These are phyloP conservation scores for Syrista parreyssii DNA, from an alignment of 2,888 invertebrate species.

Conservation along the genomic window DNA sequence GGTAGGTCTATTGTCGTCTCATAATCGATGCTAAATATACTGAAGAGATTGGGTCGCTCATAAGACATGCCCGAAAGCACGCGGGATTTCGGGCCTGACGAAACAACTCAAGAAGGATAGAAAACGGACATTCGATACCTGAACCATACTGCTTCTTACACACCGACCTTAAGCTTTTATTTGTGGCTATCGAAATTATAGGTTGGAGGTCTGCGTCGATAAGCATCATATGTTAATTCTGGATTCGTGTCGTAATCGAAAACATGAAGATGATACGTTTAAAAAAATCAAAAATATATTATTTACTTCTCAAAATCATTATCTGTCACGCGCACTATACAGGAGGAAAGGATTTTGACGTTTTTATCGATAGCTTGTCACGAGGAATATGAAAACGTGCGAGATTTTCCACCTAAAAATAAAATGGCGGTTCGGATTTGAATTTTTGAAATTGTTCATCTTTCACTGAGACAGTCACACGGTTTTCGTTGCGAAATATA, in stretches of 20 bases:
- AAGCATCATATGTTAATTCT: neutral
- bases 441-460: too few relatives aligned
- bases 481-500: too few relatives aligned
- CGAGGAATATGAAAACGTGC: too few relatives aligned
- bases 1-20: slow-evolving; percentile 58
- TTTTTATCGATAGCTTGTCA: too few relatives aligned
- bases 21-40: slow-evolving; percentile 59
- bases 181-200: slow-evolving; percentile 50
- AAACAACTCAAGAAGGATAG: slow-evolving; percentile 26
- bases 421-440: too few relatives aligned
- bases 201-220: slow-evolving; percentile 24
- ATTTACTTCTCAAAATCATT: too few relatives aligned
- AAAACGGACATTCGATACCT: slow-evolving; percentile 47
- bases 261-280: neutral
- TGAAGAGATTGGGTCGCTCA: slow-evolving; percentile 23
- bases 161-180: slow-evolving; percentile 38
- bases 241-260: neutral
- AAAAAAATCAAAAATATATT: too few relatives aligned
- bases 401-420: too few relatives aligned
- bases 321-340: too few relatives aligned
- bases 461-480: too few relatives aligned
- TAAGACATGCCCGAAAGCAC: slow-evolving; percentile 13
- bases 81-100: neutral
- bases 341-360: too few relatives aligned
- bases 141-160: slow-evolving; percentile 22